Conservation (phyloP, 2,797 vertebrate genomes). For the Typhlichthys subterraneus region DNA sequence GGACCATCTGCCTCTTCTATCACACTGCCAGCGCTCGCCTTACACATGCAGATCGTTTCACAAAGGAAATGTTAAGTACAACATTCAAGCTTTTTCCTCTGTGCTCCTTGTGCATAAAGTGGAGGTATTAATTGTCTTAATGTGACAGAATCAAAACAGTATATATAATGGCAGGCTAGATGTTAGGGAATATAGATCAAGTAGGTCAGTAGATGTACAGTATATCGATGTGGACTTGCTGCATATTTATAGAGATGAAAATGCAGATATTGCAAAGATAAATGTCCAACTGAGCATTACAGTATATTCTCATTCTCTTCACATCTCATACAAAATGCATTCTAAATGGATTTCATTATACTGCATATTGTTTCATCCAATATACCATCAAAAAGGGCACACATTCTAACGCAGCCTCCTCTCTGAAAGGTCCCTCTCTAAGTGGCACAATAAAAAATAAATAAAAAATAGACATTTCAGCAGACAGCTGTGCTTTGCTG, state of each 20-base stretch:
- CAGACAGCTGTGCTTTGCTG: conserved; percentile 53
- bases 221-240: too few relatives aligned
- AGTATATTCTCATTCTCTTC: too few relatives aligned
- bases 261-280: too few relatives aligned
- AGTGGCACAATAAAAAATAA: conserved; percentile 39
- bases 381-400: not conserved
- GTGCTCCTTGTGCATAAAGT: too few relatives aligned
- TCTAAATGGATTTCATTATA: not conserved
- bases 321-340: not conserved
- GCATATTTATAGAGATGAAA: too few relatives aligned
- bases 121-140: too few relatives aligned
- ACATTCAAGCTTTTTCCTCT: not conserved
- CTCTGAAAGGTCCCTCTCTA: conserved; percentile 27
- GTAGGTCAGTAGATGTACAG: too few relatives aligned
- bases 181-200: too few relatives aligned
- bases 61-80: conserved; percentile 36
- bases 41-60: conserved; percentile 51
- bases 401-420: conserved; percentile 5
- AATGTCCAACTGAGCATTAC: too few relatives aligned
- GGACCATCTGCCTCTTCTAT: conserved; percentile 66
- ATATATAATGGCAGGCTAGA: too few relatives aligned
- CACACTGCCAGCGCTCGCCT: conserved; percentile 29
- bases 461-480: conserved; percentile 23
- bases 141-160: too few relatives aligned
- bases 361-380: not conserved